Evolutionary conservation across 2,888 invertebrate genomes (phyloP).

Genomic region (Drosophila tanythrix): DNA sequence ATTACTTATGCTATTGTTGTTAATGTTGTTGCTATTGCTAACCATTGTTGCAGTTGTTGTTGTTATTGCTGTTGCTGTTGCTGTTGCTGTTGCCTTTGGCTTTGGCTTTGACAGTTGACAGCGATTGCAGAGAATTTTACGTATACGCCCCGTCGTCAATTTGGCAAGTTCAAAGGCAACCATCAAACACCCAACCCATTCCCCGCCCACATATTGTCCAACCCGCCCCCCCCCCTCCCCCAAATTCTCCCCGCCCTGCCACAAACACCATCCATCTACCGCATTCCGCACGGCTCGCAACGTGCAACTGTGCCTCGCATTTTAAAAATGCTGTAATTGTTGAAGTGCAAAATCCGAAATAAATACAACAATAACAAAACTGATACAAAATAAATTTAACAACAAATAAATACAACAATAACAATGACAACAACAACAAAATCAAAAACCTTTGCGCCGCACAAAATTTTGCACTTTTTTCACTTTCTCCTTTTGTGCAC

Average conservation of each 20-base stretch:
- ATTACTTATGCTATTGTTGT: slow-evolving; percentile 51
- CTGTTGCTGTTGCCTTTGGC: slow-evolving; percentile 5
- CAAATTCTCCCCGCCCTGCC: not conserved
- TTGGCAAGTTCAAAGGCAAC: slow-evolving; percentile 58
- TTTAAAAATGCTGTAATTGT: slow-evolving; percentile 56
- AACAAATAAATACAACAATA: slow-evolving; percentile 22
- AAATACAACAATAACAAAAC: slow-evolving; percentile 23
- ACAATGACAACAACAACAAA: not conserved
- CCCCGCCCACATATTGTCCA: not conserved
- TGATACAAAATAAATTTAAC: slow-evolving; percentile 2
- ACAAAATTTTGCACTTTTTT: slow-evolving; percentile 74
- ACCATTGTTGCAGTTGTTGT: slow-evolving; percentile 11
- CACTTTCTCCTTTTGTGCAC: slow-evolving; percentile 80
- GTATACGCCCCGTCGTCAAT: slow-evolving; percentile 42
- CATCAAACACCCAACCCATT: not conserved
- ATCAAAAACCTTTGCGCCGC: slow-evolving; percentile 39
- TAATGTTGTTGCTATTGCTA: slow-evolving; percentile 10
- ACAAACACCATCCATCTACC: not conserved
- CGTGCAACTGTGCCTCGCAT: slow-evolving; percentile 37
- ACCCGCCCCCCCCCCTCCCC: not conserved
- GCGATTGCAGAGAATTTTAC: slow-evolving; percentile 46
- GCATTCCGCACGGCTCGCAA: not conserved
- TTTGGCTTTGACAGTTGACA: slow-evolving; percentile 25
- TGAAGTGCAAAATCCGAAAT: slow-evolving; percentile 42
- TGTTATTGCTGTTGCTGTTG: not conserved